Percentiles rank a stretch among this genome's conserved stretches.
These are phyloP conservation scores for Cinclus mexicanus DNA, from an alignment of 2,113 vertebrate genomes.

Conservation along the genomic window DNA sequence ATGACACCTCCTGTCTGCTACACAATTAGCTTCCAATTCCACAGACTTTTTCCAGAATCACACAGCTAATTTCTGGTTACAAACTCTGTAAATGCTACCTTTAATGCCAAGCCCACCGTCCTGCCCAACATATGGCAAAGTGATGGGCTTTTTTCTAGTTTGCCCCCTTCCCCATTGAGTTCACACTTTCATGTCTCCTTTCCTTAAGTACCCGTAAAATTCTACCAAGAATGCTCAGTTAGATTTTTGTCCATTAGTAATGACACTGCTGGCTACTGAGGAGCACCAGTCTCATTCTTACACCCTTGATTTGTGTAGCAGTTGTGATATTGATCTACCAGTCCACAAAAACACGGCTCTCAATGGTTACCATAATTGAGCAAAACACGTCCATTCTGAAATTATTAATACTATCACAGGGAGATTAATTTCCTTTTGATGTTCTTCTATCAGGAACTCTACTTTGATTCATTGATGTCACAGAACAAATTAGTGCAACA, in stretches of 20 bases:
- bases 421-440: conserved; percentile 61
- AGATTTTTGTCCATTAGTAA: neutral
- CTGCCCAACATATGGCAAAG: neutral
- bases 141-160: neutral
- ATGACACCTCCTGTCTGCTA: neutral
- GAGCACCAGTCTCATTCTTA: neutral
- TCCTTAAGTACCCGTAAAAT: neutral
- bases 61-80: neutral
- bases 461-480: conserved; percentile 68
- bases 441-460: conserved; percentile 53
- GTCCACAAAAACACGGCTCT: conserved; percentile 22
- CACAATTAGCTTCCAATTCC: neutral
- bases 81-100: neutral
- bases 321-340: conserved; percentile 7
- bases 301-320: neutral
- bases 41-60: neutral
- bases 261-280: neutral
- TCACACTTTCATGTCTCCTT: neutral
- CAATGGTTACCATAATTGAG: conserved; percentile 39
- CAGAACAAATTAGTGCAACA: conserved; percentile 60
- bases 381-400: conserved; percentile 51
- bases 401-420: conserved; percentile 45
- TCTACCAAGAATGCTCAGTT: neutral
- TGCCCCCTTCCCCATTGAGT: neutral
- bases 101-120: neutral